Evolutionary conservation across 2,797 vertebrate species (phyloP).

Genomic region (Tolypeutes matacus): DNA sequence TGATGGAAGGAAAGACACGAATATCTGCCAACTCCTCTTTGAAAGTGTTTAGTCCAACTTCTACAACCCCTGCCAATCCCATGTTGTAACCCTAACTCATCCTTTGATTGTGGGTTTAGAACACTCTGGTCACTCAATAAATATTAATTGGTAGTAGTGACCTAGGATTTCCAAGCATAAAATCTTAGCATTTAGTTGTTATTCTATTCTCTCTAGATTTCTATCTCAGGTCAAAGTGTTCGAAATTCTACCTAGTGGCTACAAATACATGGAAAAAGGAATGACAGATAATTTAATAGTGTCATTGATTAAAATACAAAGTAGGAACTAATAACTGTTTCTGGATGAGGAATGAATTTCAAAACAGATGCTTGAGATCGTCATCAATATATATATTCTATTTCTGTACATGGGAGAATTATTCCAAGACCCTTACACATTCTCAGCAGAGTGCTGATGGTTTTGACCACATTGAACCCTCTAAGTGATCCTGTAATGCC

Average conservation of each 20-base stretch:
- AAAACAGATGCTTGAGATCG: neutral
- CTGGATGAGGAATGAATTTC: neutral
- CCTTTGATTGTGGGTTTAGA: neutral
- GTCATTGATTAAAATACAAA: neutral
- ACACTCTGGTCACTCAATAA: neutral
- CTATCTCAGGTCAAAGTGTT: neutral
- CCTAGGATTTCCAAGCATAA: neutral
- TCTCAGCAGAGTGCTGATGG: neutral
- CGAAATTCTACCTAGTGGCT: neutral
- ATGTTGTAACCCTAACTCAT: neutral
- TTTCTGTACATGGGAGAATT: neutral
- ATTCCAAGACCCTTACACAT: neutral
- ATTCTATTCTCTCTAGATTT: neutral
- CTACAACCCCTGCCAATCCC: neutral
- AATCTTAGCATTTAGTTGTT: conserved; percentile 6
- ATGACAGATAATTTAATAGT: neutral
- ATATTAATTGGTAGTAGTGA: neutral
- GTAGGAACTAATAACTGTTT: neutral
- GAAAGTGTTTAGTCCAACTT: neutral
- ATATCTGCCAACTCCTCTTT: neutral
- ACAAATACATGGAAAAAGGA: neutral
- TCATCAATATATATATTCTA: neutral
- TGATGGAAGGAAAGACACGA: neutral
- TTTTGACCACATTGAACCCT: neutral
- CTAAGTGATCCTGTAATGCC: neutral